Percentiles rank a stretch among this genome's conserved stretches.
These are phyloP conservation scores for Passerculus sandwichensis DNA, from an alignment of 2,797 vertebrate species.

Conservation along the genomic window DNA sequence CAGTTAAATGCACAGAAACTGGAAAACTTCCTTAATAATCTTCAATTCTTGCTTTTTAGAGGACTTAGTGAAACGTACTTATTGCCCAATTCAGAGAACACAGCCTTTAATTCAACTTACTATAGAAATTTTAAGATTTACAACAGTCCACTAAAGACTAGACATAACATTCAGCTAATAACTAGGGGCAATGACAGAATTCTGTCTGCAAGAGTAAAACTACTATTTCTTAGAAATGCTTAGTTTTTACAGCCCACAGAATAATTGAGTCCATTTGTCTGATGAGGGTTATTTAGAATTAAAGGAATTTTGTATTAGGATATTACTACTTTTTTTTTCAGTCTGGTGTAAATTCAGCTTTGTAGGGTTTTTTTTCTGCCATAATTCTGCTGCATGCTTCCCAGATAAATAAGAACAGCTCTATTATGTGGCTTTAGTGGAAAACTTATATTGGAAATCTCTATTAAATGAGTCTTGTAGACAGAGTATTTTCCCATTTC, in stretches of 20 bases:
- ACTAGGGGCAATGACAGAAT: background rate
- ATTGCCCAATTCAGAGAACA: background rate
- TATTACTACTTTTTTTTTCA: background rate
- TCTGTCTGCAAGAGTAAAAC: background rate
- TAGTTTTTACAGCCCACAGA: background rate
- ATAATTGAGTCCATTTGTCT: background rate
- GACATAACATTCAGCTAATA: background rate
- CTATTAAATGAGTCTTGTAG: background rate
- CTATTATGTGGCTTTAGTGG: background rate
- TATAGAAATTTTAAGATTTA: background rate
- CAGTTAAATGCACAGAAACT: background rate
- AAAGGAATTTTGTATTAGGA: background rate
- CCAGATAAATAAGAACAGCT: background rate
- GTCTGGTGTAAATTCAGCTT: background rate
- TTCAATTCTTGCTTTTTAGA: background rate
- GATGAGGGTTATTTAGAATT: background rate
- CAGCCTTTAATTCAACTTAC: background rate
- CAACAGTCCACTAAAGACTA: background rate
- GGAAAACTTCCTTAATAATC: background rate
- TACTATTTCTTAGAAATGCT: background rate
- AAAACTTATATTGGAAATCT: background rate
- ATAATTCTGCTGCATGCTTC: background rate
- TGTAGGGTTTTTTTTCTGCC: rapidly evolving
- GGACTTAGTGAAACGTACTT: background rate
- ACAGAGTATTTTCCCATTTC: background rate